Evolutionary conservation across 2,797 vertebrate genomes (phyloP).

Genomic region (Chrosomus eos): DNA sequence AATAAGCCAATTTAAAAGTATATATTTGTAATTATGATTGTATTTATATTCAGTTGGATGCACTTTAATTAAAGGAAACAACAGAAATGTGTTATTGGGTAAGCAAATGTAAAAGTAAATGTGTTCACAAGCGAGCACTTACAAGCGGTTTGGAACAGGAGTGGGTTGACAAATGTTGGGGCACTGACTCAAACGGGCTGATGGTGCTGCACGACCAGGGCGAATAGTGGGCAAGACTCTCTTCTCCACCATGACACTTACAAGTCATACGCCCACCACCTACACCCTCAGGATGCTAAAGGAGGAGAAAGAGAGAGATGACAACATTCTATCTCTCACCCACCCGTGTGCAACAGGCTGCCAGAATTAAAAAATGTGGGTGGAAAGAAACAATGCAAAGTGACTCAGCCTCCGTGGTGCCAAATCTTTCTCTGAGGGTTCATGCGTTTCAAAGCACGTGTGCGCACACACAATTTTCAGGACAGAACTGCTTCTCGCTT

Average conservation of each 20-base stretch:
- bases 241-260: slow-evolving; percentile 88
- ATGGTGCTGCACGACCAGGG: slow-evolving; percentile 95
- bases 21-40: not conserved
- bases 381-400: slow-evolving; percentile 43
- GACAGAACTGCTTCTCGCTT: slow-evolving; percentile 61
- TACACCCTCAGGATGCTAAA: slow-evolving; percentile 84
- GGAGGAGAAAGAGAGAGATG: slow-evolving; percentile 37
- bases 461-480: slow-evolving; percentile 26
- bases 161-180: slow-evolving; percentile 83
- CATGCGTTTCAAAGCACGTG: not conserved
- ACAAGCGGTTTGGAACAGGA: slow-evolving; percentile 73
- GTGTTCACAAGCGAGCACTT: slow-evolving; percentile 25
- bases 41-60: not conserved
- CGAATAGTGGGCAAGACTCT: slow-evolving; percentile 89
- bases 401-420: slow-evolving; percentile 50
- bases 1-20: not conserved
- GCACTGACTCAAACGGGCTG: slow-evolving; percentile 89
- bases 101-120: not conserved
- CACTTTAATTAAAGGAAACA: not conserved
- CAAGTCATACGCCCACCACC: slow-evolving; percentile 83
- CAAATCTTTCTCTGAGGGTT: slow-evolving; percentile 45
- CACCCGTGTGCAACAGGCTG: slow-evolving; percentile 55
- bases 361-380: slow-evolving; percentile 40
- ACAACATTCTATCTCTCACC: slow-evolving; percentile 38
- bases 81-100: not conserved